Base-by-base conservation (phyloP, 2,888 invertebrate genomes). In the Volucella inflata region DNA sequence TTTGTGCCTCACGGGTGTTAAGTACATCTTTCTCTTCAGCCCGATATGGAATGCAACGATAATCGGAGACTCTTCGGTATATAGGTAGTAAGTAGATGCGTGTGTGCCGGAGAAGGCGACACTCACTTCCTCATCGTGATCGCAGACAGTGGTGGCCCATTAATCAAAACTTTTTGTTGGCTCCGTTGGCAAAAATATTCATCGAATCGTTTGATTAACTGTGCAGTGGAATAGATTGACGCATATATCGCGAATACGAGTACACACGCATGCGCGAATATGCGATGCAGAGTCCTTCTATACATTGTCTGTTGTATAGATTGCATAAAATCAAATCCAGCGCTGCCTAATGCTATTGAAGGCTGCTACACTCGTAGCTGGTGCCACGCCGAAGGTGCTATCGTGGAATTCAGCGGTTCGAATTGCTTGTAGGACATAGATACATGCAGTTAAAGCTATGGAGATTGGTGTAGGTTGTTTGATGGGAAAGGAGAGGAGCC, bases 351-450 rank as follows among this genome's bases (percentile, higher is more conserved):
- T n/a, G 30, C 16, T 46, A 60, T 53, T 21, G 42, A 14, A 14
- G 30, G 42, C n/a, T 16, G 65, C 55, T 10, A 44, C 21, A 36
- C 44, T 42, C 30, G 30, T 30, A 30, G 76, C 67, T 67, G 70
- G 76, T 50, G 76, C 70, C 80, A 60, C 67, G 57, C 30, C 30
- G 79, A 85, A 77, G 80, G 81, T 85, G 85, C 67, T 76, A 76
- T 81, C 64, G 76, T 81, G 76, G 81, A 72, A 76, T 85, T 67
- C 67, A 68, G 21, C 68, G 46, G 72, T 80, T 85, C 51, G 85
- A 81, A 85, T 85, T 71, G 65, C 67, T 81, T 85, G 81, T 85
- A 72, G 71, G 85, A 85, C 85, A 85, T 81, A 85, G 85, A 85
- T 85, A 81, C 85, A 85, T 85, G 85, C 81, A 64, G 76, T 81